Conservation (phyloP, 2,888 invertebrate genomes). For the Antheraea assamensis region DNA sequence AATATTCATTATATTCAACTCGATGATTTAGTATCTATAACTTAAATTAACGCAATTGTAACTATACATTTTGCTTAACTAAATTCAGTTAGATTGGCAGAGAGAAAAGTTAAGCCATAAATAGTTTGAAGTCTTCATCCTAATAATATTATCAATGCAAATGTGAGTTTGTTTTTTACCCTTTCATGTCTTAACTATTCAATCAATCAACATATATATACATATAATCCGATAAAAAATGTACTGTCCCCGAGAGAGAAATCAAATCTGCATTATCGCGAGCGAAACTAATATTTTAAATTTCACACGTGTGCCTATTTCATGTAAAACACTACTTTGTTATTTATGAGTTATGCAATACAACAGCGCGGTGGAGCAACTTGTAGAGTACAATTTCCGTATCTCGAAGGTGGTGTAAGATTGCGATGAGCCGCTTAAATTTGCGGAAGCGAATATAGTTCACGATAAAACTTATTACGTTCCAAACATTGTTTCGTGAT, state of each 20-base stretch:
- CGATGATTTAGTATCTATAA: neutral
- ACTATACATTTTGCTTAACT: neutral
- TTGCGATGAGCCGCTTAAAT: slow-evolving; percentile 36
- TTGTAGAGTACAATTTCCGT: slow-evolving; percentile 47
- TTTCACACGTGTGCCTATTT: neutral
- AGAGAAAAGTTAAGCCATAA: neutral
- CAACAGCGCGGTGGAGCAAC: slow-evolving; percentile 34
- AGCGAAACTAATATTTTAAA: no score
- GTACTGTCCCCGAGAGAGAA: no score
- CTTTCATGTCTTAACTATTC: no score
- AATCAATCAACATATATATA: no score
- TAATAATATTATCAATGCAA: no score
- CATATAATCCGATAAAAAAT: no score
- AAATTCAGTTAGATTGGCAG: neutral
- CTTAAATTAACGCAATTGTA: neutral
- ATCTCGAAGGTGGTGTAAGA: slow-evolving; percentile 46
- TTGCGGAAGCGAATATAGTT: slow-evolving; percentile 1
- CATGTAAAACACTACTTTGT: neutral
- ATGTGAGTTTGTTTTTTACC: no score
- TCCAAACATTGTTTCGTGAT: neutral
- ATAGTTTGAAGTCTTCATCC: no score
- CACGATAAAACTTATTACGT: neutral
- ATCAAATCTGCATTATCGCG: no score
- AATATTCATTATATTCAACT: neutral
- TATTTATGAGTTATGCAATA: neutral